Conservation (phyloP, 2,888 invertebrate genomes). For the Uloborus plumipes region DNA sequence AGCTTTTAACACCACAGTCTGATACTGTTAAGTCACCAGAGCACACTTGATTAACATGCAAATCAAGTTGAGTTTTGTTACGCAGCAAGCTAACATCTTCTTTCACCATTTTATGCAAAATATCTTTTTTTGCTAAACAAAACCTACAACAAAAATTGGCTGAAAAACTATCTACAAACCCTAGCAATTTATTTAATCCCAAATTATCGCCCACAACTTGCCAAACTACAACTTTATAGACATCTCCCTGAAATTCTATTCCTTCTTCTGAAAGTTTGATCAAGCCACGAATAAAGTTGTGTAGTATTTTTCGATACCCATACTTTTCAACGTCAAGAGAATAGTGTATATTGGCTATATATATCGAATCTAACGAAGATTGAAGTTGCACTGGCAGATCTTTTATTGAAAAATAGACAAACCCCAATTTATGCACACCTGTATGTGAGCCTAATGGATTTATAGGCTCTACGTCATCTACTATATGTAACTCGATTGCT, state of each 20-base stretch:
- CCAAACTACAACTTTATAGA: neutral
- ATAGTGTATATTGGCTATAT: slow-evolving; percentile 15
- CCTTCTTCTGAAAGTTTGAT: neutral
- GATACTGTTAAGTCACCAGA: no score
- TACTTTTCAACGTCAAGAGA: slow-evolving; percentile 18
- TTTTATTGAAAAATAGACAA: slow-evolving; percentile 14
- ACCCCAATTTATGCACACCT: slow-evolving; percentile 24
- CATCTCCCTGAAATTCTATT: no score
- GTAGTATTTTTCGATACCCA: slow-evolving; percentile 18
- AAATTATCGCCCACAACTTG: neutral
- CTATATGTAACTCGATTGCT: neutral
- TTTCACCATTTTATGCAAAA: neutral
- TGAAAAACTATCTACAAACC: neutral
- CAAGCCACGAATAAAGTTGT: slow-evolving; percentile 1
- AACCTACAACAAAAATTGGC: neutral
- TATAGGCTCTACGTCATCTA: slow-evolving; percentile 18
- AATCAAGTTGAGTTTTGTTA: neutral
- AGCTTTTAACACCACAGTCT: neutral
- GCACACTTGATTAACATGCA: neutral
- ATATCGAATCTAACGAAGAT: neutral
- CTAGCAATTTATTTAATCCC: neutral
- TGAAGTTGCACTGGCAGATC: neutral
- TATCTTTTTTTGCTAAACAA: neutral
- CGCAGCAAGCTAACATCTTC: neutral
- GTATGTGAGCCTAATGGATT: slow-evolving; percentile 19